Percentiles rank a stretch among this genome's conserved stretches.
Evolutionary conservation across 53 echinoderm and acorn worm species (phyloP).

Genomic region (Astropecten irregularis): DNA sequence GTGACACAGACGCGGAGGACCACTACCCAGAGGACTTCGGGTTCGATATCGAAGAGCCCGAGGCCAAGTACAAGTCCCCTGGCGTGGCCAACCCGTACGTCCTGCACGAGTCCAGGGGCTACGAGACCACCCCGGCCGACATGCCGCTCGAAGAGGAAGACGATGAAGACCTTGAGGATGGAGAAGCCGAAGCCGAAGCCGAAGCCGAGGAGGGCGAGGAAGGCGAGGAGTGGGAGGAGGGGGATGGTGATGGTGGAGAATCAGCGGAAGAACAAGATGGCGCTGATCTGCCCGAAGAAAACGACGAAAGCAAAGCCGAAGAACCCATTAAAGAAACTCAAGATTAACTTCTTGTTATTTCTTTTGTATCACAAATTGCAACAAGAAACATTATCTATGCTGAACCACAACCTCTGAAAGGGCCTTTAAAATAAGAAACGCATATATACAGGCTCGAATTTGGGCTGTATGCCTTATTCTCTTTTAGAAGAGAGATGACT

Average conservation of each 20-base stretch:
- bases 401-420: too few species aligned
- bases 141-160: neutral
- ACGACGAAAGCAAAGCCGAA: too few species aligned
- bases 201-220: neutral
- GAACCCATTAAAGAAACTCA: too few species aligned
- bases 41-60: slow-evolving; percentile 10
- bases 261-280: neutral
- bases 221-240: neutral
- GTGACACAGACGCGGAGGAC: slow-evolving; percentile 7
- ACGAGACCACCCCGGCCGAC: neutral
- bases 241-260: neutral
- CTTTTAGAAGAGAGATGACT: too few species aligned
- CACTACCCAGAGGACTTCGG: slow-evolving; percentile 33
- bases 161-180: neutral
- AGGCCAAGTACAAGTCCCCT: slow-evolving; percentile 19
- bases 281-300: too few species aligned
- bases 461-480: too few species aligned
- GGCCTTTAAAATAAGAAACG: too few species aligned
- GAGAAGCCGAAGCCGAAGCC: neutral
- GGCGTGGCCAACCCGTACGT: neutral
- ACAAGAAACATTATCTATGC: too few species aligned
- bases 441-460: too few species aligned
- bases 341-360: too few species aligned
- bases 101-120: slow-evolving; percentile 14
- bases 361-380: too few species aligned